Evolutionary conservation across 2,113 vertebrate species (phyloP), one percentile per base, ranked within the genome.

Genomic region (Capricornis sumatraensis): DNA sequence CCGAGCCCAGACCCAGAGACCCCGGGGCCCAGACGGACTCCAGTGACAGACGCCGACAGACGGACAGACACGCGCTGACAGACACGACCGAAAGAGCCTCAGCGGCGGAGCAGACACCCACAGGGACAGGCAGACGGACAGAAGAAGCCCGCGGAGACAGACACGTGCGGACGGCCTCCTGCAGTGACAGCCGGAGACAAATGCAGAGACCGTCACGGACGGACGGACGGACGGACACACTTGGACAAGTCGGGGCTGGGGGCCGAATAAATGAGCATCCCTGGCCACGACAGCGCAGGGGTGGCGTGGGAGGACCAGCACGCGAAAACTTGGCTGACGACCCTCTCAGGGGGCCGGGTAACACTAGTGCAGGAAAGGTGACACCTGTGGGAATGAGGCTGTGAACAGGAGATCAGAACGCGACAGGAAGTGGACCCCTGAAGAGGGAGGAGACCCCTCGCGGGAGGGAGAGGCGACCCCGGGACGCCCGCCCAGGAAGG

Each of bases 11-110:
- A 93, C 82, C 58, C 55, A 3, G 79, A 81, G 94, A 97, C 88
- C 98, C 96, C 30, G 79, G 79, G 85, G 89, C 89, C 87, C 95
- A 28, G 97, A 94, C 82, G 89, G 92, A 89, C 71, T 40, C 67
- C 86, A 23, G 83, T 11, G 97, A 67, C 81, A 47, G 96, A 74
- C 83, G 36, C 87, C 74, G 89, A 91, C 93, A 87, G 94, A 96
- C 86, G 25, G 60, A 92, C 81, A 55, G 93, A 96, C 86, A 27
- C 74, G 53, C 30, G 25, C 89, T 58, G 90, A 95, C 93, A 52
- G 74, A 55, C 85, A 30, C 57, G 90, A 83, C 93, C 86, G 27
- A 71, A 71, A 88, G 96, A 87, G 92, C 71, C 79, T 62, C 87
- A 52, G 50, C 58, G 89, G 58, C 28, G 10, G 81, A n/a, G 53